These are phyloP conservation scores for Scolanthus callimorphus DNA, from an alignment of 92 coral and sea anemone genomes.

Conservation along the genomic window DNA sequence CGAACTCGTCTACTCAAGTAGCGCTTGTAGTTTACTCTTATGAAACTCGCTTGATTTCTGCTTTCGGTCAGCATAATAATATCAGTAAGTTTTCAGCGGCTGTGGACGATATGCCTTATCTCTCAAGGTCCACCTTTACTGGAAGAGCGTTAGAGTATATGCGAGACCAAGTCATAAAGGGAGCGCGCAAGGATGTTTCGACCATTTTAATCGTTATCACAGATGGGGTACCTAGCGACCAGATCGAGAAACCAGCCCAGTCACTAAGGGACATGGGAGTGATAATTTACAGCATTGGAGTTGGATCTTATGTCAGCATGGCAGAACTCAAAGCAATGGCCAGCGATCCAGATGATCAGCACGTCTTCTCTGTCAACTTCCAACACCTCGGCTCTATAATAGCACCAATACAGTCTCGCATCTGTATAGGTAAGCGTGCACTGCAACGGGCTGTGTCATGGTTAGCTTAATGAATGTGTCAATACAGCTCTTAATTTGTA, in stretches of 20 bases:
- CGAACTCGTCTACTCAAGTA: conserved; percentile 36
- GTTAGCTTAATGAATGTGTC: too few relatives aligned
- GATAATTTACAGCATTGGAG: conserved; percentile 43
- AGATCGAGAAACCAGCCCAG: conserved; percentile 37
- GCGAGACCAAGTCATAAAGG: conserved; percentile 20
- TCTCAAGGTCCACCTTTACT: conserved; percentile 27
- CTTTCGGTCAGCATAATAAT: conserved; percentile 29
- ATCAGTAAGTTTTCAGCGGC: conserved; percentile 15
- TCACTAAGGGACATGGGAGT: conserved; percentile 65
- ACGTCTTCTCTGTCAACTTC: conserved; percentile 62
- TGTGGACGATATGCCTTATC: conserved; percentile 34
- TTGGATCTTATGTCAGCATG: conserved; percentile 32
- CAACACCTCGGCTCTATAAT: conserved; percentile 1
- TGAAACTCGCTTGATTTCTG: conserved; percentile 29
- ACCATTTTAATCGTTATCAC: conserved; percentile 49
- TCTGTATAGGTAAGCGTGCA: conserved; percentile 4
- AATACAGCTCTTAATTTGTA: too few relatives aligned
- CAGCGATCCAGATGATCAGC: conserved; percentile 58
- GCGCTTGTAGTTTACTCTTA: conserved; percentile 41
- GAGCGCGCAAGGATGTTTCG: conserved; percentile 28
- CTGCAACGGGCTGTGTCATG: too few relatives aligned
- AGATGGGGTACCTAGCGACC: conserved; percentile 38
- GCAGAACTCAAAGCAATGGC: conserved; percentile 51
- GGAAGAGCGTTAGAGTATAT: conserved; percentile 38
- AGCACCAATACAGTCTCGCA: neutral